Evolutionary conservation across 2,888 invertebrate species (phyloP).

Genomic region (Thelaira solivaga): DNA sequence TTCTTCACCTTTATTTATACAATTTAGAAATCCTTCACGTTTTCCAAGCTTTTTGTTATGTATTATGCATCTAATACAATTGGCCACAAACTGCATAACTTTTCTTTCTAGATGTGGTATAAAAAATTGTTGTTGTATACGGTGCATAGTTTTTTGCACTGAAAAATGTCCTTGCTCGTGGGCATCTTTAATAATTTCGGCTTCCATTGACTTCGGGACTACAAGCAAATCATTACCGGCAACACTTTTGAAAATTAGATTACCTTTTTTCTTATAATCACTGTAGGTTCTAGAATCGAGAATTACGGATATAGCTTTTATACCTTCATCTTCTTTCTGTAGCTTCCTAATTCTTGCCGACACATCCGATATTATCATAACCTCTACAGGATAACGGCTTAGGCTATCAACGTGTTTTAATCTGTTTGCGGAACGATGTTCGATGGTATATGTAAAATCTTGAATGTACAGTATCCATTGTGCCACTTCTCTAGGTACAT

Average conservation of each 20-base stretch:
- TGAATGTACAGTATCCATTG: background rate
- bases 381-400: background rate
- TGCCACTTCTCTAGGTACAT: slow-evolving; percentile 27
- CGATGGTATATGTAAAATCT: background rate
- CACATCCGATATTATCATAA: background rate
- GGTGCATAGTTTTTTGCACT: no score
- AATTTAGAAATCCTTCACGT: no score
- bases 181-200: no score
- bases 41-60: no score
- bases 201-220: background rate
- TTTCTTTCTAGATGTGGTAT: no score
- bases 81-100: no score
- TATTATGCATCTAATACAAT: no score
- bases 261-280: no score
- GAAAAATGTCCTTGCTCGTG: no score
- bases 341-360: background rate
- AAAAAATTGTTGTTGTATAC: no score
- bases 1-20: no score
- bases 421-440: background rate
- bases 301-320: background rate
- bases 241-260: background rate
- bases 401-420: background rate
- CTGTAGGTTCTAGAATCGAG: background rate
- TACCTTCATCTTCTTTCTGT: background rate
- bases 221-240: background rate